A percentile compares a stretch with the other conserved stretches of the same genome.
phyloP scores from a whole-genome alignment of 2,888 invertebrate species.

The Muschampia plurimacula region DNA sequence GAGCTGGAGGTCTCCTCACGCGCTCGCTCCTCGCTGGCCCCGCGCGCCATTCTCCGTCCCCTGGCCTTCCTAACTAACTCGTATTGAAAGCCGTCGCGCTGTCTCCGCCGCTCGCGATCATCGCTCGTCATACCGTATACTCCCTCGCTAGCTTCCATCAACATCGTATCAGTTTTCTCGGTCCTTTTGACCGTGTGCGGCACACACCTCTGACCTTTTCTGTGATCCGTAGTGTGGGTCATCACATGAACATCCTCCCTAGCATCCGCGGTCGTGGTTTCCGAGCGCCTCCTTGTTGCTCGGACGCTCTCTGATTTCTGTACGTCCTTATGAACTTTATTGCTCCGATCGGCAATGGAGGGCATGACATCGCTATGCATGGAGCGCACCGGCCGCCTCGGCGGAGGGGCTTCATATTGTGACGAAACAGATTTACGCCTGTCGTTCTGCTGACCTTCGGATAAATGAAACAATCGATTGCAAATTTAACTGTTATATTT shows the following conservation, averaged over 20 bases:
- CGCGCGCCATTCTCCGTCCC: constrained; percentile 49
- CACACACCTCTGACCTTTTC: constrained; percentile 40
- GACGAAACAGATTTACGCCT: constrained; percentile 48
- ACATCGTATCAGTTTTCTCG: constrained; percentile 32
- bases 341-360: constrained; percentile 21
- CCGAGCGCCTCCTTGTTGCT: constrained; percentile 18
- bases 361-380: constrained; percentile 30
- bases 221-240: constrained; percentile 35
- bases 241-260: constrained; percentile 8
- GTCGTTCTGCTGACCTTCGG: constrained; percentile 54
- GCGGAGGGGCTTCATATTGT: constrained; percentile 46
- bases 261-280: constrained; percentile 6
- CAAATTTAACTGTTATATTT: constrained; percentile 52
- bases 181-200: constrained; percentile 26
- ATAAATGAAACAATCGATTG: constrained; percentile 57
- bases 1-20: constrained; percentile 61
- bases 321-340: constrained; percentile 27
- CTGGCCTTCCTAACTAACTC: constrained; percentile 38
- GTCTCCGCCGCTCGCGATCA: constrained; percentile 24
- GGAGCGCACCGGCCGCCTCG: constrained; percentile 37
- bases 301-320: constrained; percentile 30
- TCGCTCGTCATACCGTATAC: constrained; percentile 20
- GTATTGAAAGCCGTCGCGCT: constrained; percentile 29
- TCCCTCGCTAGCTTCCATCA: constrained; percentile 37
- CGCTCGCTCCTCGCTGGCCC: constrained; percentile 60